Base-by-base conservation (phyloP, 1,140 invertebrate genomes). In the Hycleus cichorii region DNA sequence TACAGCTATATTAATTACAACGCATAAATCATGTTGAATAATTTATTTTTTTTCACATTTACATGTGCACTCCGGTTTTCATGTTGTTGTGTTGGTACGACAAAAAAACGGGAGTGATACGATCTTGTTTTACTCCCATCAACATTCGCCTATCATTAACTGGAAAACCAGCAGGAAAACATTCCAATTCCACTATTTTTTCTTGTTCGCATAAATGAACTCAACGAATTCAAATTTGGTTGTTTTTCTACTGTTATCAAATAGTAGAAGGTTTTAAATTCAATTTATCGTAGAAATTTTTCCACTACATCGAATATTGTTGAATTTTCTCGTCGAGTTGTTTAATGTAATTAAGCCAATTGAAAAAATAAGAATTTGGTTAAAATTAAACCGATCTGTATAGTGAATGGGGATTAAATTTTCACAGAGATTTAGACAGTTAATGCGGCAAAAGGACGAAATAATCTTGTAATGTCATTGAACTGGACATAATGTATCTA, bases 401-500 rank as follows among this genome's bases (percentile, higher is more conserved):
- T 32, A 32, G 32, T 32, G 32, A 18, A 55, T 46, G 52, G 10
- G 58, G 58, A 60, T 60, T 60, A 60, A 60, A 60, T 56, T 60
- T 60, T 59, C 58, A 53, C 50, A 49, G 58, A 59, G 50, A 49
- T 39, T 42, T 40, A 47, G 42, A 43, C 45, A 32, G 42, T 40
- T 59, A 47, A 47, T 47, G 43, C 48, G 39, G 40, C 46, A 46
- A 43, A 49, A 40, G 50, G 57, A 59, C 53, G 57, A 59, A 42
- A 49, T 59, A 54, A 59, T 53, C 57, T 50, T 8, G 24, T 39
- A 49, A 59, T 52, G 50, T 59, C 57, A 54, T 47, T 59, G 57
- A 51, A 59, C 46, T 59, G 57, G 57, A 59, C 57, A 54, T 59
- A 59, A 59, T 52, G 57, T 44, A 53, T 42, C 51, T 45, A 53